Conservation (phyloP, 1,140 invertebrate genomes). For the Drosophila quadrilineata region DNA sequence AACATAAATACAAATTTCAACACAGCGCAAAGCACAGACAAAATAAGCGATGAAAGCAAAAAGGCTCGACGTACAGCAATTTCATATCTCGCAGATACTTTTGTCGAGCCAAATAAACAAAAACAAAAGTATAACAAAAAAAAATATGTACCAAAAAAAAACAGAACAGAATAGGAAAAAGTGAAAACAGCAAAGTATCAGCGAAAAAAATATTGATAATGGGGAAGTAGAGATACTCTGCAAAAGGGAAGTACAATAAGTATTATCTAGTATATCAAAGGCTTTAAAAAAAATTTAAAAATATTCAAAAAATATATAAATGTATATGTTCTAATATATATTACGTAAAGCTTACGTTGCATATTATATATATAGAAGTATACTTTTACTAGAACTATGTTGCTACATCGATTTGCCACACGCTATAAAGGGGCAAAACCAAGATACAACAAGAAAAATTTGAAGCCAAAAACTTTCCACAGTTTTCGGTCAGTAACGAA, state of each 20-base stretch:
- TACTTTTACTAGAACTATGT: no score
- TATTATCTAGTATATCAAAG: no score
- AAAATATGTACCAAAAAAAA: conserved; percentile 6
- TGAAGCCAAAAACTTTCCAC: conserved; percentile 61
- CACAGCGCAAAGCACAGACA: conserved; percentile 62
- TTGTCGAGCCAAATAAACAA: conserved; percentile 64
- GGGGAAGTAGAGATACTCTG: conserved; percentile 5
- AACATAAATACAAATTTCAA: conserved; percentile 77
- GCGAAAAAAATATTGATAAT: conserved; percentile 25
- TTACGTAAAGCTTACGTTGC: no score
- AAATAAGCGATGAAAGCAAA: conserved; percentile 70
- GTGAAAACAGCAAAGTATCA: conserved; percentile 19
- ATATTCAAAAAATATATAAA: no score
- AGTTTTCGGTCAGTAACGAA: conserved; percentile 46
- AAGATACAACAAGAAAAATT: conserved; percentile 23
- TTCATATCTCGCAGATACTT: conserved; percentile 68
- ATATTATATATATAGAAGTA: neutral
- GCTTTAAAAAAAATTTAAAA: no score
- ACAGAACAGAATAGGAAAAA: no score
- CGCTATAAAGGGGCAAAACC: conserved; percentile 38
- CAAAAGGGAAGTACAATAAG: neutral
- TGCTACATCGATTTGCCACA: conserved; percentile 52
- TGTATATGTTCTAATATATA: no score
- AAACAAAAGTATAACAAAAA: conserved; percentile 32
- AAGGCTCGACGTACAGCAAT: conserved; percentile 61